Evolutionary conservation across 1,140 invertebrate species (phyloP), one percentile per base, ranked within the genome.

Genomic region (Calosoma granatense): DNA sequence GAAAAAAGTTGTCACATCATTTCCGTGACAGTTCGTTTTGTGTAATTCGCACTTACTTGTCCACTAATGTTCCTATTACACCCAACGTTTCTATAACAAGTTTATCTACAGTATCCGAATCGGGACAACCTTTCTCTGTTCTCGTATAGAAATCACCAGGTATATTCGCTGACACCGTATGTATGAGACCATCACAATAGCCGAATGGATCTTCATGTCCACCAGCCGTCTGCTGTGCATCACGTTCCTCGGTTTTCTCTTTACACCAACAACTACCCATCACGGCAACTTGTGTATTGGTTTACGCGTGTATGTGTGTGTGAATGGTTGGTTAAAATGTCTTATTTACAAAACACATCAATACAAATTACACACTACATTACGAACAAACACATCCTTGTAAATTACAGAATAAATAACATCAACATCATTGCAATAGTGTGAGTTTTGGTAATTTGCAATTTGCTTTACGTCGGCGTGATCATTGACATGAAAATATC

Each of bases 71-170:
- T 58, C 88, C 79, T 60, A 93, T 89, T 15, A 92, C 78, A 55
- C 78, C 76, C 2, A 94, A 73, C 19, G 89, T 91, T 67, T 93
- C 86, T 15, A 90, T 72, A 15, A 94, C 87, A 43, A 92, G 75
- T 61, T 80, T 78, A 65, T 90, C 85, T 20, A 89, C 80, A 19
- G 76, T 66, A 3, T 68, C 66, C 1, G 76, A 72, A 57, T 73
- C 72, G 53, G 70, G 78, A 67, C 19, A 65, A 60, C 20, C 63
- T 59, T 63, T 65, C 67, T 58, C 67, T 26, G 57, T 43, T 51
- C 57, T 55, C 54, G 61, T 20, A 57, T 59, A 55, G 60, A 60
- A 73, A 69, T 58, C 67, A 68, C 54, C 67, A 70, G 60, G 56
- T 61, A 54, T 65, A 57, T 54, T 61, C 15, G 64, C 41, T 20